Evolutionary conservation across 2,888 invertebrate genomes (phyloP), one percentile per base, ranked within the genome.

Genomic region (Leptopilina drosophilae): DNA sequence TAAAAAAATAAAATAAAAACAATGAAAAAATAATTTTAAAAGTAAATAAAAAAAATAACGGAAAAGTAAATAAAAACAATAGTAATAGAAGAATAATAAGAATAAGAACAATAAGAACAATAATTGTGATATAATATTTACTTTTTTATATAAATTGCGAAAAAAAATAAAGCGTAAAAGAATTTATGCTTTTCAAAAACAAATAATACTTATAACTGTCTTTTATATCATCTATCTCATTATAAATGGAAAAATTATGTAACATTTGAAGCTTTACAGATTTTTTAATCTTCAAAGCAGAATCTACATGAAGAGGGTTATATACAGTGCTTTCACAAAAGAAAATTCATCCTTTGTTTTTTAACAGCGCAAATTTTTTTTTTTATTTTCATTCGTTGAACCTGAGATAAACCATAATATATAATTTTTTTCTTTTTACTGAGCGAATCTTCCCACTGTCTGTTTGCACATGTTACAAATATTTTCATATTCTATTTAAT

Each of bases 291-390:
- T 67, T 67, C 20, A 11, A 49, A 67, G 14, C 6, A 20, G 15
- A 9, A 49, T 69, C 6, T 69, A 49, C 20, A 49, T 49, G 20
- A 49, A 69, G 49, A 53, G 20, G 46, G 33, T 20, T 20, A 20
- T 20, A 33, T 33, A 67, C 2, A 15, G 69, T 69, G 49, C 14
- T 33, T 33, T 67, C 49, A 67, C 26, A 67, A 69, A 69, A 69
- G 53, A 20, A 49, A 46, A 69, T 26, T 53, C 26, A 69, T 26
- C 26, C 20, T 69, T 62, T 53, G 3, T 49, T 53, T 53, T 49
- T 69, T 7, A 14, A 53, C 46, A 69, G 8, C 26, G 49, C 33
- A 3, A 5, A 3, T 33, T 3, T 3, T 26, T 26, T 69, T 20
- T 67, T 20, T 20, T 69, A 12, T 67, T 20, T 7, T 46, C 26